Percentiles rank a stretch among this genome's conserved stretches.
Conservation (phyloP, 1,140 invertebrate genomes). For the Neodiprion pinetum region DNA sequence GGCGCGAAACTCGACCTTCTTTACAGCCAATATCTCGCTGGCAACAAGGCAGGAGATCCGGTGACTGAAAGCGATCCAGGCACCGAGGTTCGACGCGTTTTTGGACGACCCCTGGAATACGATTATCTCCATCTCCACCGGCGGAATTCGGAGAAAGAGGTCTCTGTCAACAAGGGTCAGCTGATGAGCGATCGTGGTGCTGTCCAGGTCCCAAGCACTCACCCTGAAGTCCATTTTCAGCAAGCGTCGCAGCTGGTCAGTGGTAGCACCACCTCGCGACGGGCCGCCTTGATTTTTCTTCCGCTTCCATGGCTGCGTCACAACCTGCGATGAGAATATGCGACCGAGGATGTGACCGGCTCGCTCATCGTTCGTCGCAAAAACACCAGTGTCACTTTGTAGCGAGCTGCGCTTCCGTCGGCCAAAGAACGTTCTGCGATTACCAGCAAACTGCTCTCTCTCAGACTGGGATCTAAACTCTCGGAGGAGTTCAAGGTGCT, state of each 20-base stretch:
- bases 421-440: constrained; percentile 35
- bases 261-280: constrained; percentile 15
- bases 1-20: constrained; percentile 55
- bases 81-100: constrained; percentile 62
- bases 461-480: constrained; percentile 37
- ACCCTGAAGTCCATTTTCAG: constrained; percentile 54
- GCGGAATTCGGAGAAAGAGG: constrained; percentile 60
- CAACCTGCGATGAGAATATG: constrained; percentile 38
- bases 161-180: constrained; percentile 64
- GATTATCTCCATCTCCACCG: constrained; percentile 54
- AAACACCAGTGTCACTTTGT: constrained; percentile 17
- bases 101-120: constrained; percentile 56
- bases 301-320: constrained; percentile 22
- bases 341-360: constrained; percentile 35
- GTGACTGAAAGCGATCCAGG: constrained; percentile 63
- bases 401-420: constrained; percentile 24
- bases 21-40: constrained; percentile 58
- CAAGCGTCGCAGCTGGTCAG: constrained; percentile 39
- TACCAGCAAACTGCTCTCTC: constrained; percentile 5
- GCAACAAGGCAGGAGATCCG: constrained; percentile 61
- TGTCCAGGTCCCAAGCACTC: constrained; percentile 64
- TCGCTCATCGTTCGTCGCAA: constrained; percentile 30
- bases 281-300: constrained; percentile 15
- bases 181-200: constrained; percentile 59
- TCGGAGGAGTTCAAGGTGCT: constrained; percentile 47